Conservation (phyloP, 1,140 invertebrate species). For the Calycopis cecrops region DNA sequence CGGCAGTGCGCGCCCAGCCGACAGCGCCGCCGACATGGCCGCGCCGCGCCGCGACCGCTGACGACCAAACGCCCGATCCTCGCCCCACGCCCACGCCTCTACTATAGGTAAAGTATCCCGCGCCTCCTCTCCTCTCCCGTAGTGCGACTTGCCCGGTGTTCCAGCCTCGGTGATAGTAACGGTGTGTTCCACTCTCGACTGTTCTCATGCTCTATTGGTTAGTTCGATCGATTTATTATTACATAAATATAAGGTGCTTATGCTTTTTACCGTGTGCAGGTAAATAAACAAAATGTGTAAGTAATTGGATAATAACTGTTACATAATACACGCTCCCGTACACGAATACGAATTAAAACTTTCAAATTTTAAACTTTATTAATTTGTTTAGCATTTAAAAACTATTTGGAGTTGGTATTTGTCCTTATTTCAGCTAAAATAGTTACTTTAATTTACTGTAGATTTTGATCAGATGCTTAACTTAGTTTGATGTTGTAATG, state of each 20-base stretch:
- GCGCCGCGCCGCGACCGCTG: constrained; percentile 51
- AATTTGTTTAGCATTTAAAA: too few relatives aligned
- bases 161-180: constrained; percentile 38
- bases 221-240: constrained; percentile 37
- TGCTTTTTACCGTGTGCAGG: constrained; percentile 16
- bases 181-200: constrained; percentile 67
- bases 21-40: constrained; percentile 43
- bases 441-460: too few relatives aligned
- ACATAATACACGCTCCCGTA: background rate
- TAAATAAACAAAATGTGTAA: constrained; percentile 14
- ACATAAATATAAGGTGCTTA: constrained; percentile 7
- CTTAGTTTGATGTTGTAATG: too few relatives aligned
- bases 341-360: background rate
- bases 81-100: constrained; percentile 33
- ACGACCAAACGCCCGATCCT: constrained; percentile 29
- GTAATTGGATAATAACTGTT: background rate
- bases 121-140: constrained; percentile 19
- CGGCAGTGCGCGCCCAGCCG: constrained; percentile 50
- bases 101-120: constrained; percentile 42
- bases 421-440: too few relatives aligned
- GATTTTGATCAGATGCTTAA: too few relatives aligned
- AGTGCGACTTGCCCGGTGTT: constrained; percentile 27
- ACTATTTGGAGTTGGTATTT: too few relatives aligned
- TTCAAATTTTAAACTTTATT: too few relatives aligned
- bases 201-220: constrained; percentile 69